Base-by-base conservation (phyloP, 2,888 invertebrate genomes). In the Phyto melanocephala region DNA sequence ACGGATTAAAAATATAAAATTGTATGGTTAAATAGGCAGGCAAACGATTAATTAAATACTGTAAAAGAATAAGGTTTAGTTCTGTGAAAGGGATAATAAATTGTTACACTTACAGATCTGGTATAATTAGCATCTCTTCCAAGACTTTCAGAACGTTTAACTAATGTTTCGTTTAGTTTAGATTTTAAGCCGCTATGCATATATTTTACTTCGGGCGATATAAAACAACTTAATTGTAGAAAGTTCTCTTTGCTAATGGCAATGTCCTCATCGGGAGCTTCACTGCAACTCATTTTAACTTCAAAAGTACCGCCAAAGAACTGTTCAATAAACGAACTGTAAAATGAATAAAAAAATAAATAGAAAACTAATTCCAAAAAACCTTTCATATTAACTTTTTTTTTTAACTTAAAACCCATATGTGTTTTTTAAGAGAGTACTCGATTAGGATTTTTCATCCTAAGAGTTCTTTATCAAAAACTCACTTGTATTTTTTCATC, bases 21-120 rank as follows among this genome's bases (percentile, higher is more conserved):
- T 99, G 99, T 84, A 99, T 95, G 0, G 98, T 97, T 85, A 99
- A 92, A 92, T 99, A 99, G 1, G 97, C 98, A 24, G 99, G 99
- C 86, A 99, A 93, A 85, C 99, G 95, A 88, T 94, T 96, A 86
- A 99, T 96, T 93, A 96, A 96, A 84, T 96, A 96, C 96, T 98
- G 92, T 85, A 56, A 20, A 56, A 80, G 11, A 47, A 22, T 17
- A 15, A 45, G 7, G 10, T 20, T 20, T 20, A 4, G 11, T 47
- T 28, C 17, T 20, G 47, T 47, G 11, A 28, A 6, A 20, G 28
- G 33, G 6, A 13, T 7, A 10, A 20, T 6, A 24, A 13, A 62
- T 70, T 62, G 17, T 4, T 52, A 2, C 7, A 71, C 92, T 92
- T 92, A 96, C 96, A 72, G 96, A 95, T 95, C 98, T 98, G 35